Conservation (phyloP, 2,888 invertebrate genomes). For the Eurytoma adleriae region DNA sequence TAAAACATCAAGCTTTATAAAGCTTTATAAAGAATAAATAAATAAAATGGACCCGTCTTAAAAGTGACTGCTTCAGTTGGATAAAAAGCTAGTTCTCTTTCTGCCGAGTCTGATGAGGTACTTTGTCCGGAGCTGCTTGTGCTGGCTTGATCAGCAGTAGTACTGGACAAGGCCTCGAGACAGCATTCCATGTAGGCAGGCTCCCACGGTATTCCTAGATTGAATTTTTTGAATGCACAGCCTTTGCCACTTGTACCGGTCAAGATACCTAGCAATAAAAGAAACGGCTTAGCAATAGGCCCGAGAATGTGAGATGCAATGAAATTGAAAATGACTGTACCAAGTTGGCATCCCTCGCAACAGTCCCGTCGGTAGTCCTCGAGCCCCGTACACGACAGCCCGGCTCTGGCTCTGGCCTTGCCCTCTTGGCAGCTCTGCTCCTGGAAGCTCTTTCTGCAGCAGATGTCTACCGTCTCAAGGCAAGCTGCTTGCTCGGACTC, state of each 20-base stretch:
- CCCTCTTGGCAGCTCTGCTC: conserved; percentile 78
- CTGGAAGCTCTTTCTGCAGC: conserved; percentile 78
- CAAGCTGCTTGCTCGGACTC: conserved; percentile 80
- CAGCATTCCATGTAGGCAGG: conserved; percentile 82
- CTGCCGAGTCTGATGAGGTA: no score
- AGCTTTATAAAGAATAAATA: background rate
- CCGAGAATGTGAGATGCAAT: background rate
- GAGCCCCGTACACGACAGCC: conserved; percentile 71
- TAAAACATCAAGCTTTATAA: no score
- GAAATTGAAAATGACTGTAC: conserved; percentile 57
- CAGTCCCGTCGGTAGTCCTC: conserved; percentile 72
- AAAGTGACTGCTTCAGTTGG: background rate
- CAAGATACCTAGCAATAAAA: conserved; percentile 77
- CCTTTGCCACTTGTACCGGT: conserved; percentile 79
- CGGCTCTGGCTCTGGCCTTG: conserved; percentile 77
- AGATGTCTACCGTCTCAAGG: conserved; percentile 81
- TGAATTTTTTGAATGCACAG: conserved; percentile 78
- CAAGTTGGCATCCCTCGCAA: conserved; percentile 73
- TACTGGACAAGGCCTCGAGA: conserved; percentile 68
- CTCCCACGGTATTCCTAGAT: conserved; percentile 80
- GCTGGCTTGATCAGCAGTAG: background rate
- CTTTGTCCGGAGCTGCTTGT: background rate
- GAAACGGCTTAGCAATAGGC: background rate
- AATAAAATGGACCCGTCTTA: conserved; percentile 19
- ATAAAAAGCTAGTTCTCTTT: no score